These are phyloP conservation scores for Macropus fuliginosus DNA, from an alignment of 2,797 vertebrate species.

Conservation along the genomic window DNA sequence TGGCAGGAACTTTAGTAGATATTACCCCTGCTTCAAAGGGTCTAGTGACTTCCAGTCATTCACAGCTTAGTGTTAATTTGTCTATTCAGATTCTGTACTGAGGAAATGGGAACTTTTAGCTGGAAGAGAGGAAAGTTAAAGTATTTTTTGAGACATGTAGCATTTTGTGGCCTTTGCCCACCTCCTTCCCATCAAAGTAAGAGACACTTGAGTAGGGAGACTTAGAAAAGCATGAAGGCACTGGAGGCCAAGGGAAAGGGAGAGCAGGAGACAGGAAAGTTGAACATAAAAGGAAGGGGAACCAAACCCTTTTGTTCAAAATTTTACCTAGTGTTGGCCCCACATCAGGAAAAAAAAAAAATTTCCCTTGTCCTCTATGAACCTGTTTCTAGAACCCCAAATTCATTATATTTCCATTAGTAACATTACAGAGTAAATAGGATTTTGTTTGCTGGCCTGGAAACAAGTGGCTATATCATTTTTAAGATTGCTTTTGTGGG, in stretches of 20 bases:
- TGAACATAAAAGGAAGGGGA: background rate
- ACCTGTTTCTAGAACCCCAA: background rate
- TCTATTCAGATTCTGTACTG: too few species aligned
- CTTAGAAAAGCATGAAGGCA: background rate
- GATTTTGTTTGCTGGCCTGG: background rate
- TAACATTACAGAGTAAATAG: background rate
- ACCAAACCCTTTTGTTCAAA: background rate
- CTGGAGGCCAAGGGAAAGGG: background rate
- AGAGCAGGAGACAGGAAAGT: background rate
- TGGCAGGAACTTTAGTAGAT: too few species aligned
- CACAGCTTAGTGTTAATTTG: too few species aligned
- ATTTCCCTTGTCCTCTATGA: background rate
- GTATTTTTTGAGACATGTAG: background rate
- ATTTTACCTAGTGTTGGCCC: background rate
- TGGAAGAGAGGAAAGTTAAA: background rate
- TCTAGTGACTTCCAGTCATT: too few species aligned
- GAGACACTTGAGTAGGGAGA: background rate
- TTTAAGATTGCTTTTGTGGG: conserved; percentile 16
- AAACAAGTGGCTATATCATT: background rate
- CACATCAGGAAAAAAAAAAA: background rate
- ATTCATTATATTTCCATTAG: background rate
- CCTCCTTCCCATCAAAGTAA: background rate
- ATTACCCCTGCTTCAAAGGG: too few species aligned
- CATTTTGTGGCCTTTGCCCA: too few species aligned
- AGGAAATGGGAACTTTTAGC: background rate